These are phyloP conservation scores for Ellobius talpinus DNA, from an alignment of 2,113 vertebrate genomes.

Conservation along the genomic window DNA sequence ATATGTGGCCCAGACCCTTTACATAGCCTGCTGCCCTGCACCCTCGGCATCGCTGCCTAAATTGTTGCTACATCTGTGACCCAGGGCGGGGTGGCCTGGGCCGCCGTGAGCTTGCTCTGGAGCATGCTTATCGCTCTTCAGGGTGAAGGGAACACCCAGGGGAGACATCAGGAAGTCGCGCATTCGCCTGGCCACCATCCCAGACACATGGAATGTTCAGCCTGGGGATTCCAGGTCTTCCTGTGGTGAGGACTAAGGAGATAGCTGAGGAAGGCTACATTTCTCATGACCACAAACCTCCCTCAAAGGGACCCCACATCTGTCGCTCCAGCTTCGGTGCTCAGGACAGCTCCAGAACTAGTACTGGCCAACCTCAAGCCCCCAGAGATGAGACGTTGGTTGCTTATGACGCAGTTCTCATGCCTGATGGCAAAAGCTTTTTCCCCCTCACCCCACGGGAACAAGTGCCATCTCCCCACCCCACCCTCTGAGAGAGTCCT, in stretches of 20 bases:
- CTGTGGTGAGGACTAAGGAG: not conserved
- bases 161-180: not conserved
- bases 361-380: not conserved
- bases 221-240: not conserved
- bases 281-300: not conserved
- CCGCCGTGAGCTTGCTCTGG: not conserved
- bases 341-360: not conserved
- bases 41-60: not conserved
- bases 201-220: not conserved
- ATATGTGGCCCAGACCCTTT: not conserved
- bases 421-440: not conserved
- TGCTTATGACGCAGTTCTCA: not conserved
- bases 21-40: not conserved
- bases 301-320: not conserved
- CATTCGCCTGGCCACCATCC: not conserved
- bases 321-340: not conserved
- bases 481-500: not conserved
- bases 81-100: not conserved
- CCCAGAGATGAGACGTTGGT: not conserved
- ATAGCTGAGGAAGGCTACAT: not conserved
- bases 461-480: not conserved
- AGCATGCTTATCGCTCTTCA: not conserved
- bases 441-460: not conserved
- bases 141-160: not conserved
- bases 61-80: not conserved